Evolutionary conservation across 1,140 invertebrate species (phyloP), one percentile per base, ranked within the genome.

Genomic region (Myzus persicae): DNA sequence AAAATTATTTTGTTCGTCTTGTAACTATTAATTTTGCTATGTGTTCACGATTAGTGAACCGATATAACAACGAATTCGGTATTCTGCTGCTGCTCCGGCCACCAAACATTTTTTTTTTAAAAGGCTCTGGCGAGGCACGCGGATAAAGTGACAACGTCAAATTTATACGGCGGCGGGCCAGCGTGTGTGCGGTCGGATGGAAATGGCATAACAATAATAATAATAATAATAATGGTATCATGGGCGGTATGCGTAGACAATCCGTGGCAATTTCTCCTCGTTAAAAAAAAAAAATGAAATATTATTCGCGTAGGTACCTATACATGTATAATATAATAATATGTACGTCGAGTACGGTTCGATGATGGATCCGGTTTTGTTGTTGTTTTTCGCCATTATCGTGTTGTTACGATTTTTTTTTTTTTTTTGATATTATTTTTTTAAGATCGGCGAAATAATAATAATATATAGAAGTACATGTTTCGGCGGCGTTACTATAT

Each of bases 271-370:
- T 91, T 91, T 91, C 90, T 91, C 90, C 90, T 91, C 90, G 42
- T 91, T 91, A 91, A 91, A 91, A 88, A 88, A 46, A n/a, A 91
- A 81, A 85, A 85, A 90, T 67, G 88, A 54, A 48, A 42, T 38
- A 67, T 59, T n/a, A 81, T 91, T 46, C 14, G 14, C 36, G 38
- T 67, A 36, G 11, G 54, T 76, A 91, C 90, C 14, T 20, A 2
- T 22, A 4, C 20, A 22, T 51, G 5, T 51, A 51, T 51, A 51
- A 48, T 51, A 51, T 22, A 5, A 8, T 46, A 11, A 51, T 7
- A 40, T 31, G n/a, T n/a, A 42, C 40, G 9, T 22, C 14, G 22
- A 42, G 26, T 26, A 26, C 38, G 48, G 26, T 82, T n/a, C 24
- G 59, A 91, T 36, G 90, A 89, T 36, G 67, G 42, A 91, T 76